Base-by-base conservation (phyloP, 1,140 invertebrate species). In the Gryon sp. region DNA sequence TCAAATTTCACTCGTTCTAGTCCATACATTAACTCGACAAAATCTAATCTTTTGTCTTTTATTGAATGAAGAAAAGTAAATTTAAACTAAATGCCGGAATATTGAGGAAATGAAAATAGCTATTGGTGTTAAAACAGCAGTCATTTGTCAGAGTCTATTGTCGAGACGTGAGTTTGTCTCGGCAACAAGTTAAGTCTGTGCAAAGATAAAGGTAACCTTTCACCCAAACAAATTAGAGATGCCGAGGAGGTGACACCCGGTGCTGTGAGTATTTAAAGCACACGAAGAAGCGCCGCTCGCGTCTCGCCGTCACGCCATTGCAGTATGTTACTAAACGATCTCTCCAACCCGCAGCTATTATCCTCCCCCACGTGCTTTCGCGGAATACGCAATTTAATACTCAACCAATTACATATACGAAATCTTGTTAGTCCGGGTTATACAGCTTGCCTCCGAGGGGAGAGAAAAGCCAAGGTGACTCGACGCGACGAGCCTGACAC, bases 321-420 rank as follows among this genome's bases (percentile, higher is more conserved):
- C 87, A 87, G 85, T 87, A 86, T 86, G 87, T 88, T 88, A 84
- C 87, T 84, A 86, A 88, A 89, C 83, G 86, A 86, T 87, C n/a
- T n/a, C n/a, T n/a, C 84, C 84, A 81, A 83, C 84, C 80, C 83
- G 70, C 76, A 75, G 82, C 83, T 82, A 87, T 88, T 86, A 87
- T 86, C 84, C 84, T 76, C 66, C 68, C 69, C 62, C 72, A 52
- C 45, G 53, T 60, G 70, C 66, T 77, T 26, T 69, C 60, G 72
- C 79, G 82, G 84, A 88, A 88, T 87, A 86, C 85, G 86, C 87
- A 89, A 88, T 89, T 89, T 89, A 89, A 88, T 89, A 89, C 85
- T 85, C 87, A 80, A 87, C 87, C 87, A 89, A 89, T 89, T 89
- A 89, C 86, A 88, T 87, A 84, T 85, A 87, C 87, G 86, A 89